Evolutionary conservation across 2,113 vertebrate species (phyloP), one percentile per base, ranked within the genome.

Genomic region (Odocoileus hemionus): DNA sequence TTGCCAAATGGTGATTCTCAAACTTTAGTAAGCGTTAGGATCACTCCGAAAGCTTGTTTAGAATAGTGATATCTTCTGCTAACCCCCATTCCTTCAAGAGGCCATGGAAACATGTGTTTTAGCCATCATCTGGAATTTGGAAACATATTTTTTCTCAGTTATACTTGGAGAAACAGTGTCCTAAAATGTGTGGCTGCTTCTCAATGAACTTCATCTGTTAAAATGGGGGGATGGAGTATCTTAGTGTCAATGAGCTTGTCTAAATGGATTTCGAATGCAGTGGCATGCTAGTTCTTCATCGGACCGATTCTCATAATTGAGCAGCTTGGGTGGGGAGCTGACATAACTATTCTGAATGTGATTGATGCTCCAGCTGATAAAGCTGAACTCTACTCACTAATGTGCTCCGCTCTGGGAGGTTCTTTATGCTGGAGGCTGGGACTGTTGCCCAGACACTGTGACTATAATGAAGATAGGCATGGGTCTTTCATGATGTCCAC

Each of bases 371-470:
- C 74, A 54, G 54, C 61, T 94, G 94, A 94, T 96, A 79, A 95
- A 67, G 33, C 54, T 70, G 55, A 83, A 76, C 61, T 47, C 16
- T 86, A 92, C 36, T 96, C 92, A 60, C 57, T 90, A 93, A 52
- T 88, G 61, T 0, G 30, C 91, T 91, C 21, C 1, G 21, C 85
- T 95, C 89, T 97, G 93, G 86, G 95, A 97, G 87, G 15, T 52
- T 86, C 92, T 45, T 91, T 55, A 78, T 89, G 57, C 89, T 89
- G 61, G 92, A 98, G 92, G 93, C 43, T 89, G 96, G 96, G 94
- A 89, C 85, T 60, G 39, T 52, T 96, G 96, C 95, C 94, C 96
- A 89, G 55, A 28, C 6, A 1, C 43, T 61, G 21, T 43, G 17
- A 9, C 47, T 85, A 33, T 95, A 95, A 82, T 97, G 93, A 95